Percentiles rank a stretch among this genome's conserved stretches.
These are phyloP conservation scores for Synanthedon formicaeformis DNA, from an alignment of 2,888 invertebrate species.

Conservation along the genomic window DNA sequence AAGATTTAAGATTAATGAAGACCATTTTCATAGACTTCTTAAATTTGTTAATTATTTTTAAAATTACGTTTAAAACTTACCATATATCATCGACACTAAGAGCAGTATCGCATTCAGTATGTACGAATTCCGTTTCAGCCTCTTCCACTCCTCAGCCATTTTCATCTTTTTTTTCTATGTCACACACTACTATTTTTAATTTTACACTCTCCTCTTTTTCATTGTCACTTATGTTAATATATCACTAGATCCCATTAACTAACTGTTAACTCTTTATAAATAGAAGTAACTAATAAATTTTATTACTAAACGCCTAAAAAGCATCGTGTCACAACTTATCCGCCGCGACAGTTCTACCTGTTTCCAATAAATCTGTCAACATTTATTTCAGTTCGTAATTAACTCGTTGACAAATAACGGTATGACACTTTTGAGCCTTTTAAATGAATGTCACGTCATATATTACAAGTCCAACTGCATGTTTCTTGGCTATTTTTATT, in stretches of 20 bases:
- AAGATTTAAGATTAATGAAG: no score
- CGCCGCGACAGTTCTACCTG: constrained; percentile 29
- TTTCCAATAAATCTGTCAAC: constrained; percentile 51
- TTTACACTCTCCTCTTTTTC: constrained; percentile 49
- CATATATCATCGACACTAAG: constrained; percentile 56
- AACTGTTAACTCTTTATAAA: background rate
- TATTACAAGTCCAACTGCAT: constrained; percentile 33
- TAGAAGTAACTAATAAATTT: constrained; percentile 8
- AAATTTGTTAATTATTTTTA: background rate
- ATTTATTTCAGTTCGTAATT: constrained; percentile 45
- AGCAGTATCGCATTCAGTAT: constrained; percentile 52
- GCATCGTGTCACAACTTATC: constrained; percentile 43
- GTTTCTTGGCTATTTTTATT: constrained; percentile 44
- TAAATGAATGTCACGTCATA: constrained; percentile 47
- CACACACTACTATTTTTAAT: constrained; percentile 20
- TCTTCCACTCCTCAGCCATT: constrained; percentile 51
- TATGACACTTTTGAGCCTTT: constrained; percentile 41
- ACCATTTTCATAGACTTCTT: no score
- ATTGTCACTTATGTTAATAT: constrained; percentile 34
- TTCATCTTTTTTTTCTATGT: constrained; percentile 13
- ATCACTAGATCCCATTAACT: constrained; percentile 24
- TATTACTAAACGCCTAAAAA: constrained; percentile 22
- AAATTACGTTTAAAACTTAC: constrained; percentile 33
- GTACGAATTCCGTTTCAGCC: constrained; percentile 48
- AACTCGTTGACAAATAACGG: constrained; percentile 60